A percentile compares a stretch with the other conserved stretches of the same genome.
These are phyloP conservation scores for Quadroppia sp. DNA, from an alignment of 2,888 invertebrate genomes.

Conservation along the genomic window DNA sequence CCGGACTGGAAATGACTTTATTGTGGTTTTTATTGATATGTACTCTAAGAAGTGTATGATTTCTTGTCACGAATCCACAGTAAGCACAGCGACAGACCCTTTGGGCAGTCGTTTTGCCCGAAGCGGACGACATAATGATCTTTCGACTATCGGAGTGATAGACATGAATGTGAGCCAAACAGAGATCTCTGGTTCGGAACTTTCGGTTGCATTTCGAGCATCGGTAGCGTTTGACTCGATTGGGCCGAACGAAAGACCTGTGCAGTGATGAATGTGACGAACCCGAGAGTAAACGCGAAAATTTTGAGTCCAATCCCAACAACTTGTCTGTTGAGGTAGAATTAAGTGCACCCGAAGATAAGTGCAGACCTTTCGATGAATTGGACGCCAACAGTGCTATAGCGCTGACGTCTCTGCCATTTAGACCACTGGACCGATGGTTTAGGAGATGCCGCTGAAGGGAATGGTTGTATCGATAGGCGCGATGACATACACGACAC, in stretches of 20 bases:
- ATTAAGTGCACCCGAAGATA: conserved; percentile 16
- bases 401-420: conserved; percentile 10
- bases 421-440: conserved; percentile 49
- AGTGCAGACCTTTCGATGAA: conserved; percentile 23
- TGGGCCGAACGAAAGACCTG: conserved; percentile 36
- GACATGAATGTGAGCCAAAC: conserved; percentile 51
- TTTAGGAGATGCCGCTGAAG: conserved; percentile 50
- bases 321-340: conserved; percentile 34
- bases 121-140: conserved; percentile 30
- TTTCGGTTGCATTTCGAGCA: conserved; percentile 51
- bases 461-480: conserved; percentile 52
- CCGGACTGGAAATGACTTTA: not conserved
- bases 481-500: conserved; percentile 52
- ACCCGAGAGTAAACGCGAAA: conserved; percentile 24
- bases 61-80: conserved; percentile 51
- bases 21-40: conserved; percentile 57
- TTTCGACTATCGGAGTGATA: conserved; percentile 49
- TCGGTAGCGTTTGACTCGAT: conserved; percentile 48
- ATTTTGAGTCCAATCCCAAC: conserved; percentile 11
- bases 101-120: conserved; percentile 42
- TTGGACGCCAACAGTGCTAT: conserved; percentile 26
- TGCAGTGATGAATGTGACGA: not conserved
- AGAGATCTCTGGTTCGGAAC: conserved; percentile 51
- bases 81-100: conserved; percentile 51
- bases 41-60: conserved; percentile 52